Percentiles rank a stretch among this genome's conserved stretches.
Conservation (phyloP, 1,140 invertebrate genomes). For the Myzus persicae region DNA sequence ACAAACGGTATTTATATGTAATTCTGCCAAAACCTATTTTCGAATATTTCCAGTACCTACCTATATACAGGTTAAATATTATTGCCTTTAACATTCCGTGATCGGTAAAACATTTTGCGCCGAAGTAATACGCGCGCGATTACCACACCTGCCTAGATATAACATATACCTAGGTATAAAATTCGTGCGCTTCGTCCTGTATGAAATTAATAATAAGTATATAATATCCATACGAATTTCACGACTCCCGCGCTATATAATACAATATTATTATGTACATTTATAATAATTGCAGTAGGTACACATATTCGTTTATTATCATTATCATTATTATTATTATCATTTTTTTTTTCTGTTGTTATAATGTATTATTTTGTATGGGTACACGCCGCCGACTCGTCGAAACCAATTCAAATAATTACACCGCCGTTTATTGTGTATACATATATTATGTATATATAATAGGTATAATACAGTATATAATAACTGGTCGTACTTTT, state of each 20-base stretch:
- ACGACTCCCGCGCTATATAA: slow-evolving; percentile 7
- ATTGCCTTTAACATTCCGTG: background rate
- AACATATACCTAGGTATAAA: background rate
- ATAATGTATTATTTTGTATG: background rate
- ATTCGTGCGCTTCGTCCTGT: background rate
- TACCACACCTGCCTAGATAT: background rate
- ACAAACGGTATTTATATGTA: background rate
- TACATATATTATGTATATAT: background rate
- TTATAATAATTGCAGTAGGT: slow-evolving; percentile 9
- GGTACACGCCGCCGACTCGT: background rate
- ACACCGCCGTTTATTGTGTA: background rate
- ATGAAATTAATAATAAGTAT: background rate
- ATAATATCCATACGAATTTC: background rate
- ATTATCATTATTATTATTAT: background rate
- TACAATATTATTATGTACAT: background rate
- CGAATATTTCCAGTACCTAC: background rate
- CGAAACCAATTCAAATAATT: slow-evolving; percentile 21
- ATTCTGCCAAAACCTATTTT: background rate
- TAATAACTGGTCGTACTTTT: background rate
- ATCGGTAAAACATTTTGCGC: background rate
- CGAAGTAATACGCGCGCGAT: background rate
- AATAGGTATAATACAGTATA: background rate
- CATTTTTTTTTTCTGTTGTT: background rate
- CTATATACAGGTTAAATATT: background rate
- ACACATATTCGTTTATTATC: slow-evolving; percentile 13